Conservation (phyloP, 37 sponge, comb jelly and placozoan species). For the Spongilla lacustris region DNA sequence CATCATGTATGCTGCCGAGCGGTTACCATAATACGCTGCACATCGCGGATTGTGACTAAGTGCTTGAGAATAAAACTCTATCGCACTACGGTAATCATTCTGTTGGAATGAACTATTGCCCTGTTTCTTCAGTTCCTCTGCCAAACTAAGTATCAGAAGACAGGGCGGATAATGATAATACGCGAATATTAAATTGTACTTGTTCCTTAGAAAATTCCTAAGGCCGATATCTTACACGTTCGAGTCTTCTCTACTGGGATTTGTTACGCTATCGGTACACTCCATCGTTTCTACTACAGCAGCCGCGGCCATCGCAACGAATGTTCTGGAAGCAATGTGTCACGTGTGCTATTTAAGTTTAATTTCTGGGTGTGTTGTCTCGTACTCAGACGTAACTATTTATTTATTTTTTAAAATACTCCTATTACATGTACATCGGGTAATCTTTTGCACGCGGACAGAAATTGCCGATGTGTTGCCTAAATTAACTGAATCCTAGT, state of each 20-base stretch:
- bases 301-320: background rate
- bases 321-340: background rate
- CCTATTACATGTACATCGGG: too few relatives aligned
- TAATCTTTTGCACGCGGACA: too few relatives aligned
- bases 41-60: constrained; percentile 61
- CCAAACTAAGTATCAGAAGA: constrained; percentile 35
- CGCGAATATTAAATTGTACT: background rate
- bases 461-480: too few relatives aligned
- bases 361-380: too few relatives aligned
- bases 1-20: constrained; percentile 85
- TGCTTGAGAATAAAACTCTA: constrained; percentile 32
- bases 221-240: background rate
- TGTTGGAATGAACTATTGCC: constrained; percentile 83
- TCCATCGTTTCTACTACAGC: background rate
- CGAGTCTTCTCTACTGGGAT: background rate
- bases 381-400: too few relatives aligned
- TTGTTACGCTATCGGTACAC: background rate
- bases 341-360: background rate
- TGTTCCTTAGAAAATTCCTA: background rate
- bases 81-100: constrained; percentile 69
- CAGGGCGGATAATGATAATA: background rate
- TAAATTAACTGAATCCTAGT: too few relatives aligned
- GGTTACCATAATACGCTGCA: constrained; percentile 80
- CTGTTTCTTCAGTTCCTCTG: constrained; percentile 60
- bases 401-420: too few relatives aligned